phyloP scores from a whole-genome alignment of 2,797 vertebrate species.

The Gephyroberyx darwinii region DNA sequence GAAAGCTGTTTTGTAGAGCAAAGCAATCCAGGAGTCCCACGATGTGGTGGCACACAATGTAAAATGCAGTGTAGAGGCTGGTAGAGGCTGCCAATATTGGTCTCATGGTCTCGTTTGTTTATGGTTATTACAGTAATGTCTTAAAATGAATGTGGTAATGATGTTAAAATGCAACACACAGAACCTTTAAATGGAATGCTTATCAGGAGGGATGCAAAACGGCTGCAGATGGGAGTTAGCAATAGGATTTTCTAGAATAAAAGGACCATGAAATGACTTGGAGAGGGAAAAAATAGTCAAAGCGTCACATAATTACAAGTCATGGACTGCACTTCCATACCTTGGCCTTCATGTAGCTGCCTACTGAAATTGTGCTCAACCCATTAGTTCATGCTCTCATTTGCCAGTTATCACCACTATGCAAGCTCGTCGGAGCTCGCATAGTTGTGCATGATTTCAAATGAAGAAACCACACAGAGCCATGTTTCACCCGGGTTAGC shows the following conservation, averaged over 20 bases:
- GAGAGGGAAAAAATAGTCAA: slow-evolving; percentile 17
- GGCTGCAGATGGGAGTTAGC: background rate
- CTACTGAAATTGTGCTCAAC: slow-evolving; percentile 40
- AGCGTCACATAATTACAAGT: slow-evolving; percentile 57
- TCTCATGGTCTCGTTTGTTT: background rate
- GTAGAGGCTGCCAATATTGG: slow-evolving; percentile 9
- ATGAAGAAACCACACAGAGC: slow-evolving; percentile 20
- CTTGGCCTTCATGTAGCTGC: slow-evolving; percentile 43
- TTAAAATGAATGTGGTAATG: too few relatives aligned
- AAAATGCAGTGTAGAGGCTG: too few relatives aligned
- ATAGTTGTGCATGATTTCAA: slow-evolving; percentile 36
- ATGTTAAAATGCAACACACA: too few relatives aligned
- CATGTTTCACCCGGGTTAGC: slow-evolving; percentile 32
- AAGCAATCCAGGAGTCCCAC: too few relatives aligned
- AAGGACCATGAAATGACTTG: slow-evolving; percentile 45
- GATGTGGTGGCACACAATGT: too few relatives aligned
- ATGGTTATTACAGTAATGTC: too few relatives aligned
- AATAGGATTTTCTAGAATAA: slow-evolving; percentile 12
- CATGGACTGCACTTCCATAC: slow-evolving; percentile 38
- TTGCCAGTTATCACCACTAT: slow-evolving; percentile 30
- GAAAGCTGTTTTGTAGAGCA: too few relatives aligned
- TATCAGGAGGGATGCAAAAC: slow-evolving; percentile 1
- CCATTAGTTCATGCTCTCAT: slow-evolving; percentile 34
- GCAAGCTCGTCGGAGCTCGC: slow-evolving; percentile 15
- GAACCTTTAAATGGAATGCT: background rate